phyloP scores from a whole-genome alignment of 1,140 invertebrate species.

The Lerema accius region DNA sequence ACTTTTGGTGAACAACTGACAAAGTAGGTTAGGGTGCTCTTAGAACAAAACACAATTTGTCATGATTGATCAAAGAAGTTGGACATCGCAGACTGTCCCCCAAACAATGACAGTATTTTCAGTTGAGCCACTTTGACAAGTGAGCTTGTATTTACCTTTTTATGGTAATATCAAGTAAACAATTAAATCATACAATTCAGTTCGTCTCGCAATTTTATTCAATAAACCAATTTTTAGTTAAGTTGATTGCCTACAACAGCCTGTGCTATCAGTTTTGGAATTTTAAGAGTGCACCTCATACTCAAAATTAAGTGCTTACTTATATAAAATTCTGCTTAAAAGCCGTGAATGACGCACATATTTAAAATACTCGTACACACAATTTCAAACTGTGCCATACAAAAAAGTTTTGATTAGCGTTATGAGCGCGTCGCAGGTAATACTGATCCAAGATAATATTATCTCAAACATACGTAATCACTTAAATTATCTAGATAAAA shows the following conservation, averaged over 20 bases:
- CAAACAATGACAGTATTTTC: conserved; percentile 48
- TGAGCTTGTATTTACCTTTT: conserved; percentile 22
- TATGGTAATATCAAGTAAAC: neutral
- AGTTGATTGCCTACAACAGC: too few relatives aligned
- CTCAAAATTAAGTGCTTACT: too few relatives aligned
- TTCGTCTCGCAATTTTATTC: neutral
- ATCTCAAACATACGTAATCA: neutral
- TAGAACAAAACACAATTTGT: conserved; percentile 73
- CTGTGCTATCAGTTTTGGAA: too few relatives aligned
- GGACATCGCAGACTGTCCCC: conserved; percentile 52
- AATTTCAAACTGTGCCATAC: too few relatives aligned
- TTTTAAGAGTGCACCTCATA: too few relatives aligned
- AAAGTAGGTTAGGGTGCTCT: conserved; percentile 62
- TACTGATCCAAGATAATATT: too few relatives aligned
- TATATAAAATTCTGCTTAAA: too few relatives aligned
- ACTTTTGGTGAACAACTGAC: conserved; percentile 64
- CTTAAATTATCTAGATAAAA: conserved; percentile 27
- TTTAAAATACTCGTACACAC: too few relatives aligned
- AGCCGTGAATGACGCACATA: too few relatives aligned
- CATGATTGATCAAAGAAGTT: conserved; percentile 76
- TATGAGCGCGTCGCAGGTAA: too few relatives aligned
- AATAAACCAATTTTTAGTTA: neutral
- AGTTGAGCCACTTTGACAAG: conserved; percentile 21
- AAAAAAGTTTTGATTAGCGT: too few relatives aligned
- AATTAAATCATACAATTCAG: neutral